These are phyloP conservation scores for Linnaemya vulpina DNA, from an alignment of 2,888 invertebrate species.

Conservation along the genomic window DNA sequence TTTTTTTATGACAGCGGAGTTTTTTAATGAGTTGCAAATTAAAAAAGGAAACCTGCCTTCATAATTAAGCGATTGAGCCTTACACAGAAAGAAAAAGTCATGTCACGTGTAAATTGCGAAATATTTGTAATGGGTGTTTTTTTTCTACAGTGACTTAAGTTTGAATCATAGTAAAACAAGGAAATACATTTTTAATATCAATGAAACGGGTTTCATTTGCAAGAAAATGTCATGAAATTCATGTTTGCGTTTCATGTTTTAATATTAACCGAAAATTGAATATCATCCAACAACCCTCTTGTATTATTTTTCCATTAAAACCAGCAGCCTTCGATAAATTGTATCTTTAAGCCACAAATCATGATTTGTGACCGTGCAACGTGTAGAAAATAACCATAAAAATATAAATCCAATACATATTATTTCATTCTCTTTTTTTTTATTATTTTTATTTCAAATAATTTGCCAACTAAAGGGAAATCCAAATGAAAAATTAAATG, in stretches of 20 bases:
- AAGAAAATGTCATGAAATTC: too few species aligned
- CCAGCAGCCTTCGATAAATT: neutral
- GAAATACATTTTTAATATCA: too few species aligned
- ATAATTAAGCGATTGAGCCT: neutral
- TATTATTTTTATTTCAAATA: constrained; percentile 7
- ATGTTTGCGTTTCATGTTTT: neutral
- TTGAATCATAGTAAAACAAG: too few species aligned
- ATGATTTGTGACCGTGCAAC: constrained; percentile 11
- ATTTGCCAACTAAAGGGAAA: constrained; percentile 32
- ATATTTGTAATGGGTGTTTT: too few species aligned
- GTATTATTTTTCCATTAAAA: neutral
- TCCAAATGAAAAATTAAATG: constrained; percentile 30
- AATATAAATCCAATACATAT: constrained; percentile 43
- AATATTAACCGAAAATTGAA: neutral
- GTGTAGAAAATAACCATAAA: neutral
- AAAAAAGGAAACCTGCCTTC: constrained; percentile 2
- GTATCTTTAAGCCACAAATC: constrained; percentile 38
- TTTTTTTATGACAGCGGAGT: neutral
- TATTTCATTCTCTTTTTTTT: constrained; percentile 1
- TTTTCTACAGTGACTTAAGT: too few species aligned
- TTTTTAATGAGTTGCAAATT: neutral
- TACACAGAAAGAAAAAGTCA: too few species aligned
- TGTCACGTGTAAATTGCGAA: too few species aligned
- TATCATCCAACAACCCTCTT: neutral
- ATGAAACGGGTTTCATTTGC: too few species aligned